Conservation (phyloP, 2,888 invertebrate genomes). For the Idaea aversata region DNA sequence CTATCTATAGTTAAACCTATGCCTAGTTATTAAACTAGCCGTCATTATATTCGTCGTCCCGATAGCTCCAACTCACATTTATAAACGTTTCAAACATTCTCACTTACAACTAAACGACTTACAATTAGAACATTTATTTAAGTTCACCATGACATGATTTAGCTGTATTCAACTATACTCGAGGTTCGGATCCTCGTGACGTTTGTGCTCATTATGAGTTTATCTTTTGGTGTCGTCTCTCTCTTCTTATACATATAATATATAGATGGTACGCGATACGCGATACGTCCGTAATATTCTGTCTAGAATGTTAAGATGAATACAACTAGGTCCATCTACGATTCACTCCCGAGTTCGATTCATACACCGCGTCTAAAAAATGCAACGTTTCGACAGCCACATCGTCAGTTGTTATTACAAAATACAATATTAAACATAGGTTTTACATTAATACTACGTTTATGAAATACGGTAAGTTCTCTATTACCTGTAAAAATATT, state of each 20-base stretch:
- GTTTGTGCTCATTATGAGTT: constrained; percentile 55
- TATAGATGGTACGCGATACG: constrained; percentile 12
- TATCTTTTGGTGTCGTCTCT: constrained; percentile 6
- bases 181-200: constrained; percentile 65
- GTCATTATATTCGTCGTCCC: constrained; percentile 58
- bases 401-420: constrained; percentile 64
- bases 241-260: neutral
- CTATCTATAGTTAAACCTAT: constrained; percentile 77
- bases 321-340: constrained; percentile 71
- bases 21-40: constrained; percentile 66
- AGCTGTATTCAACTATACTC: constrained; percentile 61
- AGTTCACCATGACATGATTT: constrained; percentile 69
- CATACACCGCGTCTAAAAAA: constrained; percentile 66
- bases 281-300: constrained; percentile 51
- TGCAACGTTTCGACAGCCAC: constrained; percentile 76
- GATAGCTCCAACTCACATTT: constrained; percentile 61
- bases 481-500: constrained; percentile 77
- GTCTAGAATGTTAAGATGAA: constrained; percentile 60
- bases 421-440: constrained; percentile 63
- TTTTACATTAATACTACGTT: constrained; percentile 70
- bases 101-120: constrained; percentile 73
- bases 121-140: constrained; percentile 75
- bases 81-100: constrained; percentile 67
- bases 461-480: constrained; percentile 73
- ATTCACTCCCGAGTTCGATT: constrained; percentile 50